A percentile compares a stretch with the other conserved stretches of the same genome.
Evolutionary conservation across 2,113 vertebrate genomes (phyloP).

Genomic region (Oenanthe melanoleuca): DNA sequence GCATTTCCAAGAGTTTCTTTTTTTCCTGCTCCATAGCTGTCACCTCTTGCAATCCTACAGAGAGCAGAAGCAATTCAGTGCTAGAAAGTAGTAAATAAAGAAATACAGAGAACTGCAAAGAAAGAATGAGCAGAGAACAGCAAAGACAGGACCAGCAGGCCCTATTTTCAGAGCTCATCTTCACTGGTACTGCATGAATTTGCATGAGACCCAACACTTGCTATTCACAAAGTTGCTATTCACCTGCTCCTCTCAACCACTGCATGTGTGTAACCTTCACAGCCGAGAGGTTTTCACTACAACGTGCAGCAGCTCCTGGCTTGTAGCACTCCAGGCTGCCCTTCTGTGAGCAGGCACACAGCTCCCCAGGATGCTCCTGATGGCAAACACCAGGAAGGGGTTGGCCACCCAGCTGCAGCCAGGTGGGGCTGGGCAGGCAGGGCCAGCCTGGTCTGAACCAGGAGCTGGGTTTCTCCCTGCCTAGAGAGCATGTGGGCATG

Average conservation of each 20-base stretch:
- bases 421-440: fast-evolving
- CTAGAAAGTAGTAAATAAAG: neutral
- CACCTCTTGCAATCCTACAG: neutral
- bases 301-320: neutral
- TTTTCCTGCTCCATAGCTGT: neutral
- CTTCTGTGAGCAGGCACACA: neutral
- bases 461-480: neutral
- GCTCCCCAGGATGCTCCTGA: neutral
- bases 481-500: neutral
- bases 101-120: neutral
- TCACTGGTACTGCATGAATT: neutral
- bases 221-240: neutral
- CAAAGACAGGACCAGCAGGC: neutral
- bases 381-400: neutral
- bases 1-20: neutral
- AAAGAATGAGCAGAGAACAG: fast-evolving
- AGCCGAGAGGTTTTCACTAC: neutral
- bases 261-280: fast-evolving
- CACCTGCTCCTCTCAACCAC: neutral
- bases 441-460: neutral
- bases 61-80: neutral
- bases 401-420: neutral
- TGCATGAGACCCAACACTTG: neutral
- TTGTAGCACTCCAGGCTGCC: neutral
- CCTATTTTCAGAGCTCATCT: neutral